phyloP scores from a whole-genome alignment of 2,888 invertebrate species.

The Tipula confusa region DNA sequence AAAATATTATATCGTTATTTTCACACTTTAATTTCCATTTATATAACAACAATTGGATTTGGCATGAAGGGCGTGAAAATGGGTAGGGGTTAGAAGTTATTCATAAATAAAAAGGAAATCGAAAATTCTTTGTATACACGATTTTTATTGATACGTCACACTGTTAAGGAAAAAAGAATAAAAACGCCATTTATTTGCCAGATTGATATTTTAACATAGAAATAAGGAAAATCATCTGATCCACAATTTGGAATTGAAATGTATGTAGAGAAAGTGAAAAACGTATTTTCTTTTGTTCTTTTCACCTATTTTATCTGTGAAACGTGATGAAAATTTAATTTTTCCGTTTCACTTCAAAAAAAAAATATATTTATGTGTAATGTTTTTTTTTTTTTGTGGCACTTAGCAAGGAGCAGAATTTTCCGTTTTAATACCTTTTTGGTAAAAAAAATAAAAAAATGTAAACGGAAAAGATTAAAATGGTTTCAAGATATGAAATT shows the following conservation, averaged over 20 bases:
- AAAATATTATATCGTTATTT: not conserved
- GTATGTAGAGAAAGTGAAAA: not conserved
- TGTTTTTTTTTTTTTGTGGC: not conserved
- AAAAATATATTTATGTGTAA: not conserved
- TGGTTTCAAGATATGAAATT: not conserved
- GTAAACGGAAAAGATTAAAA: not conserved
- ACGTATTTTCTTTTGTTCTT: not conserved
- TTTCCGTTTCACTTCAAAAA: not conserved
- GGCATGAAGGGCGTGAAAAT: not conserved
- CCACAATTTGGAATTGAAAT: not conserved
- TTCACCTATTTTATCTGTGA: not conserved
- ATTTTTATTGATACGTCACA: not conserved
- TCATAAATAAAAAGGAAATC: not conserved
- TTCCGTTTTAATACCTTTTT: not conserved
- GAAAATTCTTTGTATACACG: not conserved
- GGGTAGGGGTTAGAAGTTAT: not conserved
- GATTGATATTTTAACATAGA: not conserved
- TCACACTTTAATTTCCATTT: not conserved
- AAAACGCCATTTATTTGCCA: not conserved
- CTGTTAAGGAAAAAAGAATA: not conserved
- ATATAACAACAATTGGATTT: not conserved
- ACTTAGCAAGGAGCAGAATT: not conserved
- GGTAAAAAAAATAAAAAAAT: not conserved
- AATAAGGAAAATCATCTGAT: not conserved
- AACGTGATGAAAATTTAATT: not conserved